These are phyloP conservation scores for Drosophila silvestris DNA, from an alignment of 2,888 invertebrate genomes.

Conservation along the genomic window DNA sequence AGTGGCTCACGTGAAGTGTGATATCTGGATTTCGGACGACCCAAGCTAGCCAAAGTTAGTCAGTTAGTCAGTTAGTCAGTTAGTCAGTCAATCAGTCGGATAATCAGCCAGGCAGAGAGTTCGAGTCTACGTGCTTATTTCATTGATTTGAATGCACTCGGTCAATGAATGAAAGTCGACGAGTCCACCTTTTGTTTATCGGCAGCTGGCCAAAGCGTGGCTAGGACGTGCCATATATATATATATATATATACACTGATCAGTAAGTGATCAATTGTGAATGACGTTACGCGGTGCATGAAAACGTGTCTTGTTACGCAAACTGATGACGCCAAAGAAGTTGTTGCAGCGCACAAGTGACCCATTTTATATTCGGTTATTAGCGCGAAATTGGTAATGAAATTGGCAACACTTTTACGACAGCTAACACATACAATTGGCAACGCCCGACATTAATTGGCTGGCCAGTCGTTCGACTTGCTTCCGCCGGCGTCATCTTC, in stretches of 20 bases:
- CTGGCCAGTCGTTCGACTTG: constrained; percentile 41
- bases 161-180: constrained; percentile 31
- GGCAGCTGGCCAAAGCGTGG: constrained; percentile 10
- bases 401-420: constrained; percentile 70
- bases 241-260: not conserved
- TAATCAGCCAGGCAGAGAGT: not conserved
- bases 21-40: not conserved
- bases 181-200: constrained; percentile 5
- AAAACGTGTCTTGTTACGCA: constrained; percentile 43
- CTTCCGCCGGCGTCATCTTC: constrained; percentile 34
- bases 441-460: constrained; percentile 11
- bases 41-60: constrained; percentile 4
- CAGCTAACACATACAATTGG: constrained; percentile 16
- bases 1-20: constrained; percentile 51
- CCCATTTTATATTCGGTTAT: constrained; percentile 44
- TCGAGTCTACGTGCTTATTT: constrained; percentile 56
- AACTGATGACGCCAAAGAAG: constrained; percentile 34
- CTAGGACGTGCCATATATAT: constrained; percentile 30
- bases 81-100: not conserved
- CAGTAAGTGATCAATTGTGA: constrained; percentile 6
- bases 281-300: constrained; percentile 12
- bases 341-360: constrained; percentile 12
- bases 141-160: constrained; percentile 12
- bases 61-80: not conserved
- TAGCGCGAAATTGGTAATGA: constrained; percentile 73